Base-by-base conservation (phyloP, 2,797 vertebrate genomes). In the Rhabdomys pumilio region DNA sequence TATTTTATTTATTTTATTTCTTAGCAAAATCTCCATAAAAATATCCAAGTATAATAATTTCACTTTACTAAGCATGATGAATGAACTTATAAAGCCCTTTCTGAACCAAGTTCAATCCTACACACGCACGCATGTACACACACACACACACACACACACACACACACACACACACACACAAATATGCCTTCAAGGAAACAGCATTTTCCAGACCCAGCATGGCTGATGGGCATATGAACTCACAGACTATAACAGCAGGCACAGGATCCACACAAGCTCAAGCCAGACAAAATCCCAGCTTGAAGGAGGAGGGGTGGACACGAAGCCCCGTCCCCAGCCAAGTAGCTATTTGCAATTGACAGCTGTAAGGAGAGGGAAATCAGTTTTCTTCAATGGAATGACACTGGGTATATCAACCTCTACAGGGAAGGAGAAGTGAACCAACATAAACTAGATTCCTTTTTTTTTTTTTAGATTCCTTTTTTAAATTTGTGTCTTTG, bases 1-100 rank as follows among this genome's bases (percentile, higher is more conserved):
- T 94, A 88, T 76, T 87, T 73, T 65, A 87, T 41, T 44, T 44
- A 41, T 87, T 44, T 90, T 55, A 29, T 76, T 86, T 79, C n/a
- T 89, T 38, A 67, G 31, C 38, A 11, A 81, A 96, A 61, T 87
- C 50, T 90, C 47, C 3, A 73, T 11, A 53, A n/a, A 82, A 91
- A 44, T 76, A 20, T 82, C 90, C 65, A 90, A 91, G 63, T 9
- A 88, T 41, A 89, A 69, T 67, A 80, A 77, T 90, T 85, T 86
- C 81, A 85, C 85, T 93, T 67, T 93, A 76, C 82, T 89, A 93
- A 81, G 22, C 20, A 91, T 67, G n/a, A 24, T 75, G 15, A 50
- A 47, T 26, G 12, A 29, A 61, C 31, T 53, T 81, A 72, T 0
- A 29, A 93, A 89, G 57, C 88, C 12, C 13, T 94, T 95, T 93